phyloP scores from a whole-genome alignment of 2,113 vertebrate genomes.

The Paradoxurus hermaphroditus region DNA sequence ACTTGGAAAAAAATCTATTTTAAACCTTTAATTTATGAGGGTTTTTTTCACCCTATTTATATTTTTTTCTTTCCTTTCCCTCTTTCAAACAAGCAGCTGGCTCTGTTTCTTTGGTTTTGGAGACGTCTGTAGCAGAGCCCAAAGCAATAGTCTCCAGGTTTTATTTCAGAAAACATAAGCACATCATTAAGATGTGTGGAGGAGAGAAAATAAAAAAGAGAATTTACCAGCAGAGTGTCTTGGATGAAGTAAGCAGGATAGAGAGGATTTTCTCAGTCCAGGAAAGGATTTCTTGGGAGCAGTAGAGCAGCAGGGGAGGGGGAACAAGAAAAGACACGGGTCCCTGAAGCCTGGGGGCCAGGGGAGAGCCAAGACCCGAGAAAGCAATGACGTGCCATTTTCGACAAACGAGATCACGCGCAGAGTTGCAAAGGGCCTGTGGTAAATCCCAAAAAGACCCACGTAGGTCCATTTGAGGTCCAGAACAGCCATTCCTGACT shows the following conservation, averaged over 20 bases:
- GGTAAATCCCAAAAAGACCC: background rate
- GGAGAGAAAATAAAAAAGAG: background rate
- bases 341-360: background rate
- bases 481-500: background rate
- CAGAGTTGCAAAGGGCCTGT: background rate
- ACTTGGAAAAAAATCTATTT: background rate
- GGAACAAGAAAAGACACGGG: background rate
- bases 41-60: background rate
- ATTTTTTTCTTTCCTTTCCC: background rate
- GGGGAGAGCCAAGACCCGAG: background rate
- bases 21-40: background rate
- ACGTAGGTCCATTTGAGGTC: fast-evolving
- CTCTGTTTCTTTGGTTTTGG: background rate
- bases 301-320: fast-evolving
- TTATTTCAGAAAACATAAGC: background rate
- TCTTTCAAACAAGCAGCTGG: background rate
- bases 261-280: background rate
- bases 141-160: background rate
- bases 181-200: background rate
- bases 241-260: background rate
- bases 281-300: background rate
- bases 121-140: background rate
- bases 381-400: background rate
- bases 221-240: background rate
- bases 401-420: background rate